A percentile compares a stretch with the other conserved stretches of the same genome.
Evolutionary conservation across 2,113 vertebrate species (phyloP).

Genomic region (Ornithorhynchus anatinus): DNA sequence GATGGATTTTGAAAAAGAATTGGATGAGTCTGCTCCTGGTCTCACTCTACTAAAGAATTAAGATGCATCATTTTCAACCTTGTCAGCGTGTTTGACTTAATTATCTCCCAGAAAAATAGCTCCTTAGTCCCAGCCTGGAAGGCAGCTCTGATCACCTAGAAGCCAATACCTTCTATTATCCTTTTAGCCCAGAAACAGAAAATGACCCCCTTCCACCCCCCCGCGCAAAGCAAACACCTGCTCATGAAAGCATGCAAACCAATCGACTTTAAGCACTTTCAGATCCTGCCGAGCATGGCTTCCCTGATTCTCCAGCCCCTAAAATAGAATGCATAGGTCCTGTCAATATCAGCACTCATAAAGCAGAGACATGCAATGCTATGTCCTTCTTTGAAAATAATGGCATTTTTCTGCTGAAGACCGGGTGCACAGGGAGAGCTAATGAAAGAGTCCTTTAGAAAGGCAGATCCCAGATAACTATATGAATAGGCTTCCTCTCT

Average conservation of each 20-base stretch:
- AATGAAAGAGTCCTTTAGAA: slow-evolving; percentile 43
- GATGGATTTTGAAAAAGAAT: slow-evolving; percentile 7
- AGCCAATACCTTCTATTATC: slow-evolving; percentile 4
- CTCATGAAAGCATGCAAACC: slow-evolving; percentile 43
- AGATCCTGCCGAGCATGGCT: slow-evolving; percentile 24
- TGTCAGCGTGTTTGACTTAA: slow-evolving; percentile 4
- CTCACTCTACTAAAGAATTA: slow-evolving; percentile 22
- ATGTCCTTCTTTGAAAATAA: slow-evolving; percentile 36
- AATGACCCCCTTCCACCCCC: neutral
- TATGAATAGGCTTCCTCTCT: slow-evolving; percentile 19
- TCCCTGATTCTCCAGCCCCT: neutral
- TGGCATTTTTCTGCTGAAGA: slow-evolving; percentile 15
- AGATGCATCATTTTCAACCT: slow-evolving; percentile 16
- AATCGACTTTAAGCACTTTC: slow-evolving; percentile 34
- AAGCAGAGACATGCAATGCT: slow-evolving; percentile 28
- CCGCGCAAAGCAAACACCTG: slow-evolving; percentile 22
- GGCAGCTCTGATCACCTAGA: slow-evolving; percentile 6
- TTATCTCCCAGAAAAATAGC: slow-evolving; percentile 29
- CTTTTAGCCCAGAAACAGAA: neutral
- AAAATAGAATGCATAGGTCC: slow-evolving; percentile 6
- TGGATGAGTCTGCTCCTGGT: neutral
- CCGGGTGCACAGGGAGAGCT: slow-evolving; percentile 8
- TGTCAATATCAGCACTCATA: slow-evolving; percentile 34
- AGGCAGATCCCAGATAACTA: slow-evolving; percentile 40
- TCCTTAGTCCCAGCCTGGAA: slow-evolving; percentile 20